Percentiles rank a stretch among this genome's conserved stretches.
Evolutionary conservation across 2,797 vertebrate genomes (phyloP).

Genomic region (Sebastolobus alascanus): DNA sequence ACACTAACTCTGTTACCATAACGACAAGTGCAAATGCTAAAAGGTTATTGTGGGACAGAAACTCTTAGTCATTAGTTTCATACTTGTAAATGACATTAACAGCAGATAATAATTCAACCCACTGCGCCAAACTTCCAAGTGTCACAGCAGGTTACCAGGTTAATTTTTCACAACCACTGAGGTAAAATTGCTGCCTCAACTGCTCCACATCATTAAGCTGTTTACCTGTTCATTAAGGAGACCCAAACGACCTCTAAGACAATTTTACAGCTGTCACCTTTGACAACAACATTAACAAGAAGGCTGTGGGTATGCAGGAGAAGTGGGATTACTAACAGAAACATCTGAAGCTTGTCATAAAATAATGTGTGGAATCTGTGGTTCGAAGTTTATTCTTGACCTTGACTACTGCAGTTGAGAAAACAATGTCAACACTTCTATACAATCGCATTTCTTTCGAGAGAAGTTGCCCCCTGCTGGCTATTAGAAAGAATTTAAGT

Average conservation of each 20-base stretch:
- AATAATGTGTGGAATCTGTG: background rate
- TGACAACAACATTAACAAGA: conserved; percentile 32
- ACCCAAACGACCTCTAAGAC: conserved; percentile 34
- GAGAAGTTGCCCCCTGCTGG: too few species aligned
- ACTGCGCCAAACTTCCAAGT: background rate
- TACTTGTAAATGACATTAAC: conserved; percentile 38
- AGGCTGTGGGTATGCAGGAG: background rate
- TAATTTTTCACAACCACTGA: conserved; percentile 46
- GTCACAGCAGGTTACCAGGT: conserved; percentile 60
- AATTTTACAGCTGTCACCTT: conserved; percentile 40
- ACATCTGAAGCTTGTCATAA: background rate
- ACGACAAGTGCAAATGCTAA: conserved; percentile 29
- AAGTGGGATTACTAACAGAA: conserved; percentile 6
- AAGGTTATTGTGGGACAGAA: conserved; percentile 54
- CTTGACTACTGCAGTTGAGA: background rate
- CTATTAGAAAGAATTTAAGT: too few species aligned
- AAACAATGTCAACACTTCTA: background rate
- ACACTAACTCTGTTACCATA: conserved; percentile 22
- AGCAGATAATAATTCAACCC: conserved; percentile 26
- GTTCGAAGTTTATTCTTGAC: conserved; percentile 3
- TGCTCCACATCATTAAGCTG: conserved; percentile 53
- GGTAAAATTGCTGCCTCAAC: conserved; percentile 37
- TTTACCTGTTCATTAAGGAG: conserved; percentile 61
- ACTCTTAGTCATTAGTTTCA: conserved; percentile 17
- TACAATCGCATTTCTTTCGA: too few species aligned